Conservation (phyloP, 2,797 vertebrate species). For the Anguilla anguilla region DNA sequence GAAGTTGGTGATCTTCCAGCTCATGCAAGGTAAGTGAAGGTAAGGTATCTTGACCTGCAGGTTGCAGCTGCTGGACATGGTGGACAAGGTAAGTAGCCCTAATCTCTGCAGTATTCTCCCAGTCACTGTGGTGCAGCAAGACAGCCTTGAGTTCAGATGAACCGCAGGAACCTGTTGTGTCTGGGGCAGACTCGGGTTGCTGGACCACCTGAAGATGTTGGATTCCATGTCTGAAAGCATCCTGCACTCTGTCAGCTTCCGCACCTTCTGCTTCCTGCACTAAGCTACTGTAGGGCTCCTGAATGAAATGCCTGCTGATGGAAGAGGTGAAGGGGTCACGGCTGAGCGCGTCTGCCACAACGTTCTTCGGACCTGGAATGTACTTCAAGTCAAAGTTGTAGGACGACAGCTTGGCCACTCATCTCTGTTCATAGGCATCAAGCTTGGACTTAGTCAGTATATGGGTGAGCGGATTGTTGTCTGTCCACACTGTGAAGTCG, state of each 20-base stretch:
- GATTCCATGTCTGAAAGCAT: neutral
- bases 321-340: too few species aligned
- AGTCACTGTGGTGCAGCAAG: neutral
- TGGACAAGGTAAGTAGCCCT: constrained; percentile 21
- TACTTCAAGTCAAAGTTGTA: too few species aligned
- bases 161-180: neutral
- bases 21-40: too few species aligned
- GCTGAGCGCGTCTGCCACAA: too few species aligned
- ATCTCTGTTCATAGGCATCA: too few species aligned
- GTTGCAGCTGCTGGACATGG: neutral
- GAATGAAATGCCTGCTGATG: too few species aligned
- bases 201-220: neutral
- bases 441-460: neutral
- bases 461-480: neutral
- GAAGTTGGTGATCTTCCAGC: constrained; percentile 21
- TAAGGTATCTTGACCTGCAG: constrained; percentile 20
- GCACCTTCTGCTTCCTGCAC: too few species aligned
- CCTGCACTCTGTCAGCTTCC: neutral
- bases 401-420: too few species aligned
- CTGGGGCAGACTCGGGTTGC: too few species aligned
- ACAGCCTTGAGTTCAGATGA: neutral
- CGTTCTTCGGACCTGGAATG: too few species aligned
- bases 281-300: too few species aligned
- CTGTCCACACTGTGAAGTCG: neutral
- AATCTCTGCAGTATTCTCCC: neutral